phyloP scores from a whole-genome alignment of 2,888 invertebrate genomes.

The Melanostoma mellinum region DNA sequence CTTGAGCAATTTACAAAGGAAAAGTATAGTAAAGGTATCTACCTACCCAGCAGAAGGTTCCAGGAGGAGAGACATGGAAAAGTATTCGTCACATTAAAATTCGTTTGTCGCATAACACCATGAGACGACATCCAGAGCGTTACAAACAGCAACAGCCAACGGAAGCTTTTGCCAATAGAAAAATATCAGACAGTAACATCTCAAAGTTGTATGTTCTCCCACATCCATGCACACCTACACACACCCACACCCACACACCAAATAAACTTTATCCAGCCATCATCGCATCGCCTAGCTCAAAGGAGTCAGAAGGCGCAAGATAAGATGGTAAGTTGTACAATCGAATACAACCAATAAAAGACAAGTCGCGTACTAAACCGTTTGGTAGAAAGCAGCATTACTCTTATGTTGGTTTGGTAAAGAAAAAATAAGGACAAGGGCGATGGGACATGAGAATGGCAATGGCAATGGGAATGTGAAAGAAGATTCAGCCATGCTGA shows the following conservation, averaged over 20 bases:
- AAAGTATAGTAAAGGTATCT: not conserved
- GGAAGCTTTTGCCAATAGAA: conserved; percentile 18
- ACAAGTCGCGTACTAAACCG: conserved; percentile 64
- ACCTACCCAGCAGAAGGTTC: conserved; percentile 12
- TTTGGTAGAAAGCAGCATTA: conserved; percentile 50
- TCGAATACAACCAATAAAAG: conserved; percentile 71
- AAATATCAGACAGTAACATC: conserved; percentile 45
- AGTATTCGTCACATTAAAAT: conserved; percentile 70
- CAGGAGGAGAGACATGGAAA: conserved; percentile 1
- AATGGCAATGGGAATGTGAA: conserved; percentile 5
- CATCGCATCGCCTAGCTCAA: too few relatives aligned
- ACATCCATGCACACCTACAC: conserved; percentile 14
- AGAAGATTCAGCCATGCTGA: conserved; percentile 39
- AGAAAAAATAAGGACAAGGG: conserved; percentile 6
- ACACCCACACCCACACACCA: too few relatives aligned
- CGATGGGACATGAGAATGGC: not conserved
- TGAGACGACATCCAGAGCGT: conserved; percentile 8
- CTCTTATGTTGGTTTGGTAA: not conserved
- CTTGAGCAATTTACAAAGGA: conserved; percentile 48
- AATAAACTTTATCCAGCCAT: too few relatives aligned
- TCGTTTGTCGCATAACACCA: conserved; percentile 59
- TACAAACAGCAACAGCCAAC: conserved; percentile 10
- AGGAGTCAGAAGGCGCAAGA: conserved; percentile 1
- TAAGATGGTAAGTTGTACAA: conserved; percentile 57
- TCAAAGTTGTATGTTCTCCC: conserved; percentile 37